These are phyloP conservation scores for Athetis lepigone DNA, from an alignment of 2,888 invertebrate species.

Conservation along the genomic window DNA sequence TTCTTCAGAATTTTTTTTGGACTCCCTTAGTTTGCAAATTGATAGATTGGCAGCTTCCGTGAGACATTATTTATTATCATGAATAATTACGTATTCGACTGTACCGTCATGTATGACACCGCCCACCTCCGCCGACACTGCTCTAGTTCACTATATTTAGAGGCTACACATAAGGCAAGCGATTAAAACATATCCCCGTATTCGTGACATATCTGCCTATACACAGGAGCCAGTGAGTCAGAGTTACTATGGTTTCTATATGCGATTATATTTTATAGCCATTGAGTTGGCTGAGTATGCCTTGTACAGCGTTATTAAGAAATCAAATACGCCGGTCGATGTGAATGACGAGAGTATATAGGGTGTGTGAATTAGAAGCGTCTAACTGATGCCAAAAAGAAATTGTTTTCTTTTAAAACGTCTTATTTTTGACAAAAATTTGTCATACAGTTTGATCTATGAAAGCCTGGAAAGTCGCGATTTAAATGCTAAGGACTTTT, in stretches of 20 bases:
- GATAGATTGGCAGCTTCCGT: too few species aligned
- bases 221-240: conserved; percentile 50
- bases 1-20: too few species aligned
- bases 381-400: background rate
- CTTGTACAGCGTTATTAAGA: conserved; percentile 22
- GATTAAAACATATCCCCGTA: conserved; percentile 58
- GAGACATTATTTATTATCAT: too few species aligned
- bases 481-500: too few species aligned
- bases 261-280: conserved; percentile 49
- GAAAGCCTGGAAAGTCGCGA: too few species aligned
- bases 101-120: conserved; percentile 50
- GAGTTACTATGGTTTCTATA: conserved; percentile 38
- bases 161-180: conserved; percentile 62
- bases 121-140: conserved; percentile 65
- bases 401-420: too few species aligned
- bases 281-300: conserved; percentile 26
- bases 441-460: too few species aligned
- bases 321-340: conserved; percentile 32
- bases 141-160: conserved; percentile 72
- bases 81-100: conserved; percentile 36
- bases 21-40: too few species aligned
- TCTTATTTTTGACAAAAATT: too few species aligned
- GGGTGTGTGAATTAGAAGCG: background rate
- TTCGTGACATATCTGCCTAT: conserved; percentile 52
- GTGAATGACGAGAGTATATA: background rate